Conservation (phyloP, 2,888 invertebrate genomes). For the Pandemis heparana region DNA sequence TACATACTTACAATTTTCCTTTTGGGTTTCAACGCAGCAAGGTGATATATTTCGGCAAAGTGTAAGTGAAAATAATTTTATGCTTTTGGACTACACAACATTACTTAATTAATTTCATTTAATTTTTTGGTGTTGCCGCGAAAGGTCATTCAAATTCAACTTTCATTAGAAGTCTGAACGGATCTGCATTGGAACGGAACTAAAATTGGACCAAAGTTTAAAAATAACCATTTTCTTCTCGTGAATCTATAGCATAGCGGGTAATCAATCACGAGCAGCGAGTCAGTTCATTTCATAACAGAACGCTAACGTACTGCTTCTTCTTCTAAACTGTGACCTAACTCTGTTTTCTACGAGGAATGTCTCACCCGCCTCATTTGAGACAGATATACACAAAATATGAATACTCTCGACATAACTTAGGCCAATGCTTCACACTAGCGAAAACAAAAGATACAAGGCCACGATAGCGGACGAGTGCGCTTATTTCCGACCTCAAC, state of each 20-base stretch:
- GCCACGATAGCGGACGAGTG: conserved; percentile 3
- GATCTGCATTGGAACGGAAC: neutral
- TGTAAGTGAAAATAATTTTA: too few species aligned
- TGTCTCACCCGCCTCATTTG: conserved; percentile 42
- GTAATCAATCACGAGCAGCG: neutral
- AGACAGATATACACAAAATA: conserved; percentile 39
- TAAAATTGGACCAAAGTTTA: neutral
- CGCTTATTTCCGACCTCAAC: conserved; percentile 10
- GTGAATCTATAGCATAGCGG: neutral
- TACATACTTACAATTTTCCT: too few species aligned
- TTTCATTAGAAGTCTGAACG: neutral
- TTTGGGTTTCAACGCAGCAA: too few species aligned
- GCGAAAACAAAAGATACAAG: conserved; percentile 32
- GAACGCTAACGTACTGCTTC: conserved; percentile 26
- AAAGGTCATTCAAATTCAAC: neutral
- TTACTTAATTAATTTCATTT: too few species aligned
- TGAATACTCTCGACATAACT: conserved; percentile 25
- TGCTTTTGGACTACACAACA: too few species aligned
- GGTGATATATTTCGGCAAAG: too few species aligned
- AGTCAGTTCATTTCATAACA: neutral
- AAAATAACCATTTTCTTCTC: neutral
- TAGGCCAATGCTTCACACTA: conserved; percentile 27
- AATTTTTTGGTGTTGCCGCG: neutral
- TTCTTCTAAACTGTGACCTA: conserved; percentile 24
- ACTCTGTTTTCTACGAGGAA: conserved; percentile 29